These are phyloP conservation scores for Pipistrellus pipistrellus DNA, from an alignment of 2,797 vertebrate species.

Conservation along the genomic window DNA sequence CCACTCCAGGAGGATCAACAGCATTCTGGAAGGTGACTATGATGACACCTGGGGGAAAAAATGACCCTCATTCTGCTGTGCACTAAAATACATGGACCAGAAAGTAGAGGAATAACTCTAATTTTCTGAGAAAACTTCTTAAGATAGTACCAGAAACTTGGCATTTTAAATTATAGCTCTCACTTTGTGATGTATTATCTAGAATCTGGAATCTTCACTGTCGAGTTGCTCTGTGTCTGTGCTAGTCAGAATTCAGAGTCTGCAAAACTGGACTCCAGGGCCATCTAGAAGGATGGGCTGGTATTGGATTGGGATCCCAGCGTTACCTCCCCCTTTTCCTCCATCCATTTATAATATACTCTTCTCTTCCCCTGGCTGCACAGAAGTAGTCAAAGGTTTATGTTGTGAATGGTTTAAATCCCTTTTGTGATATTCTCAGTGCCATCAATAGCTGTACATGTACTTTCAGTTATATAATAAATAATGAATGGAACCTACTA, in stretches of 20 bases:
- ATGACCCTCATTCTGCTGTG: not conserved
- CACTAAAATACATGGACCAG: not conserved
- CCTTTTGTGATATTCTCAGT: not conserved
- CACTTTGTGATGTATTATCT: not conserved
- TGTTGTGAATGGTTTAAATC: not conserved
- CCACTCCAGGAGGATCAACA: not conserved
- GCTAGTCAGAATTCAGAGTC: not conserved
- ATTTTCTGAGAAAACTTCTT: conserved; percentile 47
- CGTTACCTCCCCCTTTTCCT: not conserved
- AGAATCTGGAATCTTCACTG: not conserved
- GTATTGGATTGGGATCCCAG: not conserved
- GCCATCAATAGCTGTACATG: not conserved
- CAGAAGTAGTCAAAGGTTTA: not conserved
- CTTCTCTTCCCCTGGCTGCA: not conserved
- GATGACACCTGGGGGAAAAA: not conserved
- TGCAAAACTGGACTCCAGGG: not conserved
- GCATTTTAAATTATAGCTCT: not conserved
- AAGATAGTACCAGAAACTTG: not conserved
- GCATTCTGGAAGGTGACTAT: not conserved
- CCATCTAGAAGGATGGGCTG: not conserved
- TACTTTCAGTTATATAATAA: not conserved
- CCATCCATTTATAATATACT: not conserved
- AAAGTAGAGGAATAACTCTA: not conserved
- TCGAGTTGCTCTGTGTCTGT: not conserved
- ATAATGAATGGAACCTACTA: not conserved